A percentile compares a stretch with the other conserved stretches of the same genome.
Conservation (phyloP, 2,113 vertebrate species). For the Orcinus orca region DNA sequence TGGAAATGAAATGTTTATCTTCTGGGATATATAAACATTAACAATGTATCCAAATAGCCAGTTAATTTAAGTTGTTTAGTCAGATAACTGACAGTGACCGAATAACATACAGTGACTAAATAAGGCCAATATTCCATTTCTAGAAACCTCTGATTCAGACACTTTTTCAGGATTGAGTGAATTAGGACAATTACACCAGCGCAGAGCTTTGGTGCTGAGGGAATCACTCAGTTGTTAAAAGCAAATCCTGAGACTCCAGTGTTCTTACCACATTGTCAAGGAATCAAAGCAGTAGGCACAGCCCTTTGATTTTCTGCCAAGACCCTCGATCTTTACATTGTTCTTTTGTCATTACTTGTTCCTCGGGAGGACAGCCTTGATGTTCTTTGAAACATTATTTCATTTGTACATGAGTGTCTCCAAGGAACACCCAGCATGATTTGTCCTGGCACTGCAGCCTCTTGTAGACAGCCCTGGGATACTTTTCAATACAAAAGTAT, state of each 20-base stretch:
- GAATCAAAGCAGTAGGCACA: conserved; percentile 58
- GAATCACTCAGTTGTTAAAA: conserved; percentile 54
- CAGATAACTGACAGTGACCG: neutral
- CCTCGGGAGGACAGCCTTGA: conserved; percentile 50
- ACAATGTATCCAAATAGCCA: neutral
- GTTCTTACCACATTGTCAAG: conserved; percentile 51
- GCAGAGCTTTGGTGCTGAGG: neutral
- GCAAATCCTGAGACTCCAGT: conserved; percentile 18
- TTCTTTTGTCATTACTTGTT: conserved; percentile 61
- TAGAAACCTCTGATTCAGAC: conserved; percentile 30
- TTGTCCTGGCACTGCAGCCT: neutral
- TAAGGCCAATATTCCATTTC: conserved; percentile 14
- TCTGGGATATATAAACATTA: neutral
- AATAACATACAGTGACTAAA: neutral
- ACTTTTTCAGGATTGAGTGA: neutral
- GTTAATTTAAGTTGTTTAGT: neutral
- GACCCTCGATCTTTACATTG: conserved; percentile 52
- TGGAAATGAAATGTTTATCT: neutral
- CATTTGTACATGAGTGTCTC: conserved; percentile 56
- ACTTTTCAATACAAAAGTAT: neutral
- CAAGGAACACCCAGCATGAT: neutral
- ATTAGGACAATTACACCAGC: conserved; percentile 53
- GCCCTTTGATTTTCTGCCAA: conserved; percentile 69
- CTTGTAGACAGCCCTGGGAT: neutral
- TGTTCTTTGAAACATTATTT: conserved; percentile 64